These are phyloP conservation scores for Sinocyclocheilus grahami DNA, from an alignment of 2,113 vertebrate genomes.

Conservation along the genomic window DNA sequence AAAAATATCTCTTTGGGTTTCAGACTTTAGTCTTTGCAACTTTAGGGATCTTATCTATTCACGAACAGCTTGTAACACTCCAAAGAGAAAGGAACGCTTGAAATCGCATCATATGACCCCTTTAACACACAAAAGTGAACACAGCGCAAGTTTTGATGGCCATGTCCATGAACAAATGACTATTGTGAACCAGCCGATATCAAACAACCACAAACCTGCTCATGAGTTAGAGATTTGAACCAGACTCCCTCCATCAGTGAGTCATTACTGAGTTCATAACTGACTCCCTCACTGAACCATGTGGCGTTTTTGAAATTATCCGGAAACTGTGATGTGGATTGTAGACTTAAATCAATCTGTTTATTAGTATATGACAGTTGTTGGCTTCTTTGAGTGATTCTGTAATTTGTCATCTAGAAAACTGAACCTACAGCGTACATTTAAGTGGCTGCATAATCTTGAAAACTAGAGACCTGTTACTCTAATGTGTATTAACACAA, in stretches of 20 bases:
- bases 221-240: neutral
- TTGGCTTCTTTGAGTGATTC: neutral
- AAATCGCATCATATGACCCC: too few species aligned
- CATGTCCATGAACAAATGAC: neutral
- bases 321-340: neutral
- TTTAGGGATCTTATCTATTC: too few species aligned
- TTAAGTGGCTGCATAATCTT: neutral
- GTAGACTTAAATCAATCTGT: too few species aligned
- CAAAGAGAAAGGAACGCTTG: too few species aligned
- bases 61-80: too few species aligned
- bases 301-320: too few species aligned
- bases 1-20: too few species aligned
- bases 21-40: too few species aligned
- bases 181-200: neutral
- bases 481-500: neutral
- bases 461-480: neutral
- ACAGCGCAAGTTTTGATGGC: neutral
- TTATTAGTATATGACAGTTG: neutral
- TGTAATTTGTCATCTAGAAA: neutral
- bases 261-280: neutral
- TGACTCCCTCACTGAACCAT: neutral
- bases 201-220: too few species aligned
- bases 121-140: too few species aligned
- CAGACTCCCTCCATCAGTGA: neutral
- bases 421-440: neutral